phyloP scores from a whole-genome alignment of 2,888 invertebrate genomes.

The Fragum fragum region DNA sequence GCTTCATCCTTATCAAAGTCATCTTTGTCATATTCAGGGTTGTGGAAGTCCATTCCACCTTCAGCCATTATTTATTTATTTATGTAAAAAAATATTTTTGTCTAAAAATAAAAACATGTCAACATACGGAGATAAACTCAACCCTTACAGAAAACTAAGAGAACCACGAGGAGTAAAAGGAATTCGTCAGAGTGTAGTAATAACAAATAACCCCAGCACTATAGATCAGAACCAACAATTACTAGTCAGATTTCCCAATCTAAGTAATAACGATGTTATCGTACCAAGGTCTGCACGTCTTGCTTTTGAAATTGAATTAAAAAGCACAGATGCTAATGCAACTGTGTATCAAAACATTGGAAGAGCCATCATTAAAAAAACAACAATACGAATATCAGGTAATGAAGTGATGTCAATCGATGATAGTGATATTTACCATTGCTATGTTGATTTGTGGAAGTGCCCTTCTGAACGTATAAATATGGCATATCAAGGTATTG shows the following conservation, averaged over 20 bases:
- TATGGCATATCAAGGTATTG: conserved; percentile 60
- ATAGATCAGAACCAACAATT: conserved; percentile 67
- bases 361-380: conserved; percentile 62
- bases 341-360: conserved; percentile 58
- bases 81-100: background rate
- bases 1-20: conserved; percentile 33
- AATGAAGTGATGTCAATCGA: conserved; percentile 63
- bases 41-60: conserved; percentile 47
- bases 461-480: conserved; percentile 37
- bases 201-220: conserved; percentile 62
- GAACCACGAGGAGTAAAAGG: conserved; percentile 59
- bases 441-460: conserved; percentile 53
- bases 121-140: conserved; percentile 41
- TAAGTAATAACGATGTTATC: conserved; percentile 55
- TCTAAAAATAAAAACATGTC: conserved; percentile 25
- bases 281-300: conserved; percentile 55
- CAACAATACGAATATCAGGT: conserved; percentile 55
- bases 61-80: conserved; percentile 46
- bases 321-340: conserved; percentile 49
- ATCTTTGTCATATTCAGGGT: conserved; percentile 44
- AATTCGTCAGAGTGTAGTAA: conserved; percentile 55
- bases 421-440: conserved; percentile 58
- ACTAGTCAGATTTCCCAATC: conserved; percentile 64
- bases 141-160: conserved; percentile 31
- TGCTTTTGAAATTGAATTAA: conserved; percentile 58